Evolutionary conservation across 53 echinoderm and acorn worm species (phyloP).

Genomic region (Echinarachnius parma): DNA sequence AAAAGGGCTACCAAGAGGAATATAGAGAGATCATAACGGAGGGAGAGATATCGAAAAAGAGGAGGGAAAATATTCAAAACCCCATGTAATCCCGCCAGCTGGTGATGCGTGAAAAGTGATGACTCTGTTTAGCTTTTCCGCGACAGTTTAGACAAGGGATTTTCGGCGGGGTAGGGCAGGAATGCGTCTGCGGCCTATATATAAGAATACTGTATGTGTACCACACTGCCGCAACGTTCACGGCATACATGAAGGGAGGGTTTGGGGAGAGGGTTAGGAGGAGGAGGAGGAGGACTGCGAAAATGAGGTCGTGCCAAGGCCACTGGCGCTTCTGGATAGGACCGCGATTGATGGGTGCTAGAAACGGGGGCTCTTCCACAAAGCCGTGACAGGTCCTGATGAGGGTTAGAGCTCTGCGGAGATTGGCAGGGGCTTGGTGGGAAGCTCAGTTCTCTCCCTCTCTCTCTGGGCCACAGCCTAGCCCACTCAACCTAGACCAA

Average conservation of each 20-base stretch:
- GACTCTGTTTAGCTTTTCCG: conserved; percentile 47
- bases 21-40: too few species aligned
- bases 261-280: conserved; percentile 14
- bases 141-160: conserved; percentile 54
- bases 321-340: conserved; percentile 48
- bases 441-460: too few species aligned
- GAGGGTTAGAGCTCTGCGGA: conserved; percentile 36
- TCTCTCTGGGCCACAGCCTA: too few species aligned
- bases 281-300: background rate
- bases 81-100: conserved; percentile 28
- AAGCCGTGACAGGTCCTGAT: conserved; percentile 40
- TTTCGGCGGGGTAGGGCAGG: conserved; percentile 41
- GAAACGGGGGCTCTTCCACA: conserved; percentile 28
- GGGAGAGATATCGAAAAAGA: conserved; percentile 2
- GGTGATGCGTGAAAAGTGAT: conserved; percentile 40
- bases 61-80: conserved; percentile 30
- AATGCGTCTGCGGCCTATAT: conserved; percentile 22
- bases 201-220: background rate
- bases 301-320: conserved; percentile 54
- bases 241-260: background rate
- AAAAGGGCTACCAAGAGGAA: too few species aligned
- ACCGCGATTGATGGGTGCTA: conserved; percentile 38
- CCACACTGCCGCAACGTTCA: background rate
- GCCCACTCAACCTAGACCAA: too few species aligned
- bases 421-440: conserved; percentile 21